Conservation (phyloP, 2,888 invertebrate species). For the Syrista parreyssii region DNA sequence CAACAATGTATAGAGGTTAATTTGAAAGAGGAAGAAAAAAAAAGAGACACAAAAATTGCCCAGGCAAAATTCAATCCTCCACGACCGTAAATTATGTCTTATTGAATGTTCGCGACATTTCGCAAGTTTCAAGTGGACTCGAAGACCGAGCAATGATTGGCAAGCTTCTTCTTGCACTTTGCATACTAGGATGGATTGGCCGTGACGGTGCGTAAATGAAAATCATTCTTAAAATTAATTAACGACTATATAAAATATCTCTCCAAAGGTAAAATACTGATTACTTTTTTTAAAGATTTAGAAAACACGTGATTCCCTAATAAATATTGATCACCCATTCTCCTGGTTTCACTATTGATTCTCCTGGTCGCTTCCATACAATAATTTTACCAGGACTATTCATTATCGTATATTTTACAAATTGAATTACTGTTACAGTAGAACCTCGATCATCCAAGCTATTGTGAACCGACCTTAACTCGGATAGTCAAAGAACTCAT, state of each 20-base stretch:
- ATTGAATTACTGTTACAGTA: neutral
- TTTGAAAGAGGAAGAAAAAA: neutral
- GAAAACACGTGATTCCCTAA: neutral
- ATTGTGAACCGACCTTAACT: no score
- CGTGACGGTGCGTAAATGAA: conserved; percentile 46
- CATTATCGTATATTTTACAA: neutral
- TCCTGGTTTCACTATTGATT: neutral
- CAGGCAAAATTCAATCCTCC: neutral
- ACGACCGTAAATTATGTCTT: neutral
- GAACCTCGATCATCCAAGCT: no score
- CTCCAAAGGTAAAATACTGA: neutral
- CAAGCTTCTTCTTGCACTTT: conserved; percentile 54
- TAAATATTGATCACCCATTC: neutral
- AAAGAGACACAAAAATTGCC: neutral
- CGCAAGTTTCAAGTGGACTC: neutral
- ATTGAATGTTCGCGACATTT: neutral
- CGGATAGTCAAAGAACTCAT: no score
- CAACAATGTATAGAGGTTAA: neutral
- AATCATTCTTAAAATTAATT: neutral
- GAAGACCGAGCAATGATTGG: conserved; percentile 55
- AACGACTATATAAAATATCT: neutral
- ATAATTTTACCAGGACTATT: neutral
- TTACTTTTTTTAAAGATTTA: neutral
- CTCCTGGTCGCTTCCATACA: neutral
- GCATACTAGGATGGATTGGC: conserved; percentile 57